These are phyloP conservation scores for Tachysurus vachellii DNA, from an alignment of 2,113 vertebrate species.

Conservation along the genomic window DNA sequence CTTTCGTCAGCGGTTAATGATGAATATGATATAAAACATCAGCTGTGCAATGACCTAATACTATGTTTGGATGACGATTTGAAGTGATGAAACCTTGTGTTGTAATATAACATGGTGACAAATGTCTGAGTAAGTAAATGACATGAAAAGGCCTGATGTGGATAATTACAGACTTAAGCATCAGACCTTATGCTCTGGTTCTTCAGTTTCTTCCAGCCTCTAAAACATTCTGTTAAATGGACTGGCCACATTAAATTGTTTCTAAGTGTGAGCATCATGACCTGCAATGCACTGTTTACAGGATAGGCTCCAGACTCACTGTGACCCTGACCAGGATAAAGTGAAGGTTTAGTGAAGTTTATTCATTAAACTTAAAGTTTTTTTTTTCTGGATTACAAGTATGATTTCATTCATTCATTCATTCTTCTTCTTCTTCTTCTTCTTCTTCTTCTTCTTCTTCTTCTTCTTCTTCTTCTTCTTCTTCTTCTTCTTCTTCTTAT, in stretches of 20 bases:
- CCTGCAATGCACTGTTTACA: neutral
- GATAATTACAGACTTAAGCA: neutral
- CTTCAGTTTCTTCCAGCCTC: neutral
- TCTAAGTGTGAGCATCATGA: neutral
- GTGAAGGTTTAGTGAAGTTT: neutral
- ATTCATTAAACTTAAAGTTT: neutral
- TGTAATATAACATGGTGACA: neutral
- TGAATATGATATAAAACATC: neutral
- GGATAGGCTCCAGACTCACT: neutral
- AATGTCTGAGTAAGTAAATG: neutral
- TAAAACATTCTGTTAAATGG: neutral
- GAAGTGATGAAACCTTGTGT: neutral
- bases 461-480: neutral
- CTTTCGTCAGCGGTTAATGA: neutral
- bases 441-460: neutral
- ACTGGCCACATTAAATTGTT: neutral
- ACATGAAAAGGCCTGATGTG: neutral
- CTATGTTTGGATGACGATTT: neutral
- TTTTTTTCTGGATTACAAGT: too few relatives aligned
- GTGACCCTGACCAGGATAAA: neutral
- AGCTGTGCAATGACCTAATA: neutral
- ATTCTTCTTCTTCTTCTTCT: neutral
- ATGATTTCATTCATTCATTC: too few relatives aligned
- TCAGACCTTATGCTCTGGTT: too few relatives aligned
- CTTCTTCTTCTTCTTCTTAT: neutral